Conservation (phyloP, 1,140 invertebrate genomes). For the Potamilus streckersoni region DNA sequence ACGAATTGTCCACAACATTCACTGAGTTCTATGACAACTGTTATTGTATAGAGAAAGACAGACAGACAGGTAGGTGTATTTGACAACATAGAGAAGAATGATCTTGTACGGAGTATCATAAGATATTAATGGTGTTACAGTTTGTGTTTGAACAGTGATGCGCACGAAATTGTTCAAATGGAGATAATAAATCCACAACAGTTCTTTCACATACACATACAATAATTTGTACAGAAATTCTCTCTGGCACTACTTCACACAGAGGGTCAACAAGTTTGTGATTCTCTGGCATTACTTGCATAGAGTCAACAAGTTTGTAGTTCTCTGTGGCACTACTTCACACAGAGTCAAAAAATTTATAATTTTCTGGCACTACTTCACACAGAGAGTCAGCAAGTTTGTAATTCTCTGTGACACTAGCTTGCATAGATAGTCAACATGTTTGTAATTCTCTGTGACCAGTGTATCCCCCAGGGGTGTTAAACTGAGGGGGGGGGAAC, state of each 20-base stretch:
- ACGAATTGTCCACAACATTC: slow-evolving; percentile 92
- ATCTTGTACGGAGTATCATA: not conserved
- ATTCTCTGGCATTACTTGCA: too few species aligned
- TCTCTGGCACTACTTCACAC: not conserved
- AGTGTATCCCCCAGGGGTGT: too few species aligned
- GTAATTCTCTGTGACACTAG: too few species aligned
- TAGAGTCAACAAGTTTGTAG: too few species aligned
- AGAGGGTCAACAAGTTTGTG: too few species aligned
- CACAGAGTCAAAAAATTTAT: too few species aligned
- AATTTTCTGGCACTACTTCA: too few species aligned
- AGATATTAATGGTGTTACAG: not conserved
- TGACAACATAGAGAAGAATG: not conserved
- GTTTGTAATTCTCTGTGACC: too few species aligned
- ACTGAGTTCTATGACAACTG: slow-evolving; percentile 98
- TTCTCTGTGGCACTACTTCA: too few species aligned
- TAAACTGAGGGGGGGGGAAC: too few species aligned
- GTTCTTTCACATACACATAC: not conserved
- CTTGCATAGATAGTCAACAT: too few species aligned
- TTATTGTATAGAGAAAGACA: slow-evolving; percentile 93
- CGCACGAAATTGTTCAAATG: not conserved
- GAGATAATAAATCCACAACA: not conserved
- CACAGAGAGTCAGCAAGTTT: too few species aligned
- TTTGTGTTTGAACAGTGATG: not conserved
- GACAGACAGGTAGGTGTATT: slow-evolving; percentile 43
- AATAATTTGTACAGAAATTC: not conserved